Conservation (phyloP, 2,113 vertebrate genomes). For the Poecilia latipinna region DNA sequence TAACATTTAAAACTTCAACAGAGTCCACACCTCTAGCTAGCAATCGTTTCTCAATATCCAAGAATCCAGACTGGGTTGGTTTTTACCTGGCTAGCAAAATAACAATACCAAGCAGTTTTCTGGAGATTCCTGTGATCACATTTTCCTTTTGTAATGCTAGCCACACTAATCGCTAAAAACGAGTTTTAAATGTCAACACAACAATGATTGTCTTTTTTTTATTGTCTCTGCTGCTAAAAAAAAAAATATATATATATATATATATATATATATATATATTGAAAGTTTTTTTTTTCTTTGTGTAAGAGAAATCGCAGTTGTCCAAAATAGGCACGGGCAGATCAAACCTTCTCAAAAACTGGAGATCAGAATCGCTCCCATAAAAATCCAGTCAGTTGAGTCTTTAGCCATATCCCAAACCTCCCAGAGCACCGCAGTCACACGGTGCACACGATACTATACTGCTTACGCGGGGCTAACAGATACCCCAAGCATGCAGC, state of each 20-base stretch:
- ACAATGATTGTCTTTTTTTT: no score
- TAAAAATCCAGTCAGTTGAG: background rate
- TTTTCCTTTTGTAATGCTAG: background rate
- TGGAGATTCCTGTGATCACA: background rate
- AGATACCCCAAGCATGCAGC: constrained; percentile 13
- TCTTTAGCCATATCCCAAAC: background rate
- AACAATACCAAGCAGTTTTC: background rate
- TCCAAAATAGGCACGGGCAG: background rate
- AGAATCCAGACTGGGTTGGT: no score
- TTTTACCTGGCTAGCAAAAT: no score
- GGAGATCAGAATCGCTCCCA: background rate
- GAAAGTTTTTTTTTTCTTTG: background rate
- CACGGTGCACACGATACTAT: constrained; percentile 37
- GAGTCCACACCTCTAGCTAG: no score
- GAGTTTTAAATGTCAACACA: background rate
- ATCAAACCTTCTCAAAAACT: background rate
- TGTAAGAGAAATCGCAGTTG: background rate
- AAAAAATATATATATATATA: background rate
- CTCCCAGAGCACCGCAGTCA: no score
- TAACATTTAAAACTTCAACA: no score
- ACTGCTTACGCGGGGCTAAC: constrained; percentile 29
- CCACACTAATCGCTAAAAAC: background rate
- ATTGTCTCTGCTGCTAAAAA: no score
- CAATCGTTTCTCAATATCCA: no score
- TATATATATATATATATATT: background rate